Percentiles rank a stretch among this genome's conserved stretches.
Conservation (phyloP, 2,888 invertebrate species). For the Cerastis leucographa region DNA sequence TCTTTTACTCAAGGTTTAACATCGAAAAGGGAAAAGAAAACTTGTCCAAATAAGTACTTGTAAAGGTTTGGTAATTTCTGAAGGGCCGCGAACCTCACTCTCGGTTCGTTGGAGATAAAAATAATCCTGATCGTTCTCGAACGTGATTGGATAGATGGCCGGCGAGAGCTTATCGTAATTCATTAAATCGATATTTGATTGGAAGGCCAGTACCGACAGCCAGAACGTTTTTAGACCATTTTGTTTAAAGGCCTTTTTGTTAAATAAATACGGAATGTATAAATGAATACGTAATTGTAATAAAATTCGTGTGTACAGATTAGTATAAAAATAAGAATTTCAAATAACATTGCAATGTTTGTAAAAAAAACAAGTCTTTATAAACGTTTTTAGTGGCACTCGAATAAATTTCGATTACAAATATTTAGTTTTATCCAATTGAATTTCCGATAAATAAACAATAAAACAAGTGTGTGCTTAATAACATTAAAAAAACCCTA, state of each 20-base stretch:
- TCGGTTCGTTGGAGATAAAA: conserved; percentile 58
- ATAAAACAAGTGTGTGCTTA: neutral
- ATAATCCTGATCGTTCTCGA: conserved; percentile 55
- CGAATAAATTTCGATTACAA: conserved; percentile 1
- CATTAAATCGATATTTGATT: conserved; percentile 61
- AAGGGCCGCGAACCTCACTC: conserved; percentile 36
- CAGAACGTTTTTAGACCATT: conserved; percentile 6
- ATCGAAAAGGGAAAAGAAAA: conserved; percentile 44
- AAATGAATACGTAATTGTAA: conserved; percentile 26
- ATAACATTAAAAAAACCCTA: neutral
- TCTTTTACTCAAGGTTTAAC: conserved; percentile 40
- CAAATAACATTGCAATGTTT: conserved; percentile 3
- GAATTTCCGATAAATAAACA: neutral
- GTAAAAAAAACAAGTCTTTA: conserved; percentile 1
- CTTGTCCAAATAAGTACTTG: conserved; percentile 37
- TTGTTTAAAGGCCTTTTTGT: conserved; percentile 25
- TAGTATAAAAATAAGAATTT: conserved; percentile 20
- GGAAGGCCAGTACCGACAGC: conserved; percentile 24
- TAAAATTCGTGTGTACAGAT: conserved; percentile 7
- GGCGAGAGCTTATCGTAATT: conserved; percentile 52
- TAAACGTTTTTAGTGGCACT: neutral
- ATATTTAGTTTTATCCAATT: neutral
- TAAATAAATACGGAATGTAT: conserved; percentile 35
- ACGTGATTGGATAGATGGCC: conserved; percentile 55
- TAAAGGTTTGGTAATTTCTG: conserved; percentile 52